Evolutionary conservation across 1,140 invertebrate genomes (phyloP), one percentile per base, ranked within the genome.

Genomic region (Steinernema khuongi): DNA sequence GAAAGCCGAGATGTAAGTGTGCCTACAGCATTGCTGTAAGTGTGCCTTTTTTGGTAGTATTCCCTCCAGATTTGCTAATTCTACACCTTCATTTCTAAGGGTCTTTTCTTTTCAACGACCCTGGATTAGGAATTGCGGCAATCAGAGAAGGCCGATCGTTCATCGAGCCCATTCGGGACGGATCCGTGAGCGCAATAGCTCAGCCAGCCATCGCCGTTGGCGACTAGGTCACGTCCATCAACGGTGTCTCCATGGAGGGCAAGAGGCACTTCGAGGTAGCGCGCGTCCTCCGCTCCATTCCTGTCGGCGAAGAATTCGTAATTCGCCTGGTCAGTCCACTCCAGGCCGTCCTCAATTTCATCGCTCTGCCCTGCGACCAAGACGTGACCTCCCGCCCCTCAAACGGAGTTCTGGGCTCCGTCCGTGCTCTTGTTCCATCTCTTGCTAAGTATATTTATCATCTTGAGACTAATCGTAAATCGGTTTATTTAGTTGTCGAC

Each of bases 101-200:
- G n/a, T n/a, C n/a, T 67, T 74, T 30, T 76, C 26, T 32, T 76
- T 76, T 33, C 18, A 79, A 72, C 79, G 91, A 94, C 0, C 87
- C 98, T 19, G 96, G 96, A 1, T 88, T 98, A 29, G 97, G 96
- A 1, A 96, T 99, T 66, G 97, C 95, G 4, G 96, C 98, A 85
- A 98, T 98, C 86, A 94, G 94, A 0, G 92, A 92, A 31, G 95
- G 95, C 33, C 95, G 93, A 86, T 92, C 94, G 11, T 98, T 98
- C 86, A 97, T 99, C 74, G 98, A 98, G 86, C 88, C 94, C 75
- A 97, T 99, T 79, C 95, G 94, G 86, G 92, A 94, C 84, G 92
- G 91, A 7, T 96, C 93, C 75, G 90, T 96, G 76, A 93, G 96
- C 80, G 90, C 93, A 81, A 30, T 32, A 0, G 74, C 74, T 19